Evolutionary conservation across 2,113 vertebrate genomes (phyloP).

Genomic region (Scartelaos histophorus): DNA sequence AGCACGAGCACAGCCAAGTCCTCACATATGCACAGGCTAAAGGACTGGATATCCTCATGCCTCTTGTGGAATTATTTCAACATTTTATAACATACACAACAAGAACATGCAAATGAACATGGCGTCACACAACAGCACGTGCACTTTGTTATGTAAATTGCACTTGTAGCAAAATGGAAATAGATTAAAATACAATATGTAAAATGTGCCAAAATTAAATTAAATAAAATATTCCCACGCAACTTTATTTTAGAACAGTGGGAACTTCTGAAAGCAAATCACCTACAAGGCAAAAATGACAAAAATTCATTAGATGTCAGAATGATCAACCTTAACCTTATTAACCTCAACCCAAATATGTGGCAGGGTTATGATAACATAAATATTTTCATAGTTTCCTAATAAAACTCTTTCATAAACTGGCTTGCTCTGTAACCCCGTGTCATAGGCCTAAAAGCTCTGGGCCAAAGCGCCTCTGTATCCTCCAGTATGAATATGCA

Average conservation of each 20-base stretch:
- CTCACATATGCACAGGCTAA: background rate
- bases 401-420: background rate
- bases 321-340: background rate
- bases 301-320: background rate
- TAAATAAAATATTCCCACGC: too few species aligned
- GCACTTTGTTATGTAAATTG: background rate
- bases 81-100: background rate
- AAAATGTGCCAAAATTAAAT: too few species aligned
- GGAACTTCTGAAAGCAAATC: background rate
- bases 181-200: too few species aligned
- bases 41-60: constrained; percentile 2
- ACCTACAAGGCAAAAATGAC: background rate
- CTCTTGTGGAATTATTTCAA: background rate
- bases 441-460: constrained; percentile 23
- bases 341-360: background rate
- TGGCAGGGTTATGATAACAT: background rate
- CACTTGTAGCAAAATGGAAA: too few species aligned
- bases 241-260: too few species aligned
- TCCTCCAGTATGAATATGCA: constrained; percentile 13
- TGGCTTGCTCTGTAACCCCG: background rate
- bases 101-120: too few species aligned
- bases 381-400: background rate
- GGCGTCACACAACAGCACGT: too few species aligned
- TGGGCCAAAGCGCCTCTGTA: background rate
- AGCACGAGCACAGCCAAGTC: background rate